A percentile compares a stretch with the other conserved stretches of the same genome.
phyloP scores from a whole-genome alignment of 2,113 vertebrate species.

The Psittacara wagleri region DNA sequence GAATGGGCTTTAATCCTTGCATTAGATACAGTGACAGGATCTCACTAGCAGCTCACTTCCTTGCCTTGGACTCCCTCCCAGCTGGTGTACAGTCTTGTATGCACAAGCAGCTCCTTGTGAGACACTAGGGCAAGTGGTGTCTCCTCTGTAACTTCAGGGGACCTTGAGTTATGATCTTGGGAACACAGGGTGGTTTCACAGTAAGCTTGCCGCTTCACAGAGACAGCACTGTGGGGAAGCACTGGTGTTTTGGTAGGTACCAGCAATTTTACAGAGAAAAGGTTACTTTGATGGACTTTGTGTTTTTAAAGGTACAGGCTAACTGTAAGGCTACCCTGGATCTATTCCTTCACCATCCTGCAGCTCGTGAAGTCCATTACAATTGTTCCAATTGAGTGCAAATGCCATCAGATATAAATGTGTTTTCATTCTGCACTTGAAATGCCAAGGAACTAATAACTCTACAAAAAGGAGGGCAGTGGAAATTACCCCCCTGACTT shows the following conservation, averaged over 20 bases:
- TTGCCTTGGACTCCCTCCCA: neutral
- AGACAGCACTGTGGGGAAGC: neutral
- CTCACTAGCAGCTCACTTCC: neutral
- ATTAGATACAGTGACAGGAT: neutral
- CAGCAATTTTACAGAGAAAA: neutral
- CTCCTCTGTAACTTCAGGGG: neutral
- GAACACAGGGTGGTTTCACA: neutral
- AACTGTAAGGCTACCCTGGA: neutral
- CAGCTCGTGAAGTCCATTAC: constrained; percentile 7
- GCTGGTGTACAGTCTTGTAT: neutral
- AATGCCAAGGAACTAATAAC: neutral
- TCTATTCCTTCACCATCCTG: neutral
- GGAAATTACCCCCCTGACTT: constrained; percentile 36
- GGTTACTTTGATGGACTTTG: neutral
- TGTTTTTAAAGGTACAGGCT: neutral
- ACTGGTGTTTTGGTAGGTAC: neutral
- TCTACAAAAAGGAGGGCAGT: neutral
- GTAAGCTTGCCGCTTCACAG: neutral
- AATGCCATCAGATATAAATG: constrained; percentile 13
- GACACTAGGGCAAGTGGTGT: neutral
- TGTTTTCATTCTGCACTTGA: constrained; percentile 11
- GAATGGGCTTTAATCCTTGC: neutral
- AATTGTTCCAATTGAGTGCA: neutral
- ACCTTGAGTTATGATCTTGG: neutral
- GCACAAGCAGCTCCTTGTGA: neutral